Percentiles rank a stretch among this genome's conserved stretches.
phyloP scores from a whole-genome alignment of 2,113 vertebrate species.

The Saguinus imperator region DNA sequence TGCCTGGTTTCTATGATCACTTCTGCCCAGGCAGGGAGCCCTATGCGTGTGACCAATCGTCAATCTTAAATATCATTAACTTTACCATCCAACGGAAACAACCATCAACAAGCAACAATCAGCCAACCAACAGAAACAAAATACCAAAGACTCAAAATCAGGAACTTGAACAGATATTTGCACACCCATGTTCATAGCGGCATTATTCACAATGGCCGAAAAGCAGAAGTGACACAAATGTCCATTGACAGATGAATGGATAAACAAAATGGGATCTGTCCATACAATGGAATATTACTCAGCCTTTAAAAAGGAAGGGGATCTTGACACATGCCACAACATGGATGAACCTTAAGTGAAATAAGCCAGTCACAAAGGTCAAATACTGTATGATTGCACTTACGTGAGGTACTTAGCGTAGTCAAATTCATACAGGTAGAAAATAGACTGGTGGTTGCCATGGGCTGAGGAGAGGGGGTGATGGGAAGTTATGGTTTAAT shows the following conservation, averaged over 20 bases:
- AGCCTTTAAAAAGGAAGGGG: neutral
- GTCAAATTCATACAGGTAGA: neutral
- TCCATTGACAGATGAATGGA: neutral
- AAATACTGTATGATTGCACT: neutral
- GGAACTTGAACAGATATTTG: neutral
- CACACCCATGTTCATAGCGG: neutral
- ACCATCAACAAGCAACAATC: too few species aligned
- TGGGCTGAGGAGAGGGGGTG: neutral
- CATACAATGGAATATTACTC: neutral
- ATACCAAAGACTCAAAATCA: neutral
- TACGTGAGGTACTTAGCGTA: too few species aligned
- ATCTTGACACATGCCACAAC: neutral
- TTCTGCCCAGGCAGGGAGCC: neutral
- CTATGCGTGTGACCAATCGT: neutral
- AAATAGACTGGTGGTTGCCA: neutral
- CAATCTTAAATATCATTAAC: neutral
- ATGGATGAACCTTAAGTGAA: neutral
- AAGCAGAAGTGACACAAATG: neutral
- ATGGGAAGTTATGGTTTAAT: neutral
- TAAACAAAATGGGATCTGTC: neutral
- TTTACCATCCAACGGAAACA: neutral
- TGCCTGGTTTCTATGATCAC: too few species aligned
- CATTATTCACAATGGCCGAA: neutral
- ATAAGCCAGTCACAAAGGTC: neutral
- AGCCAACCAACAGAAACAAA: neutral